These are phyloP conservation scores for Anseranas semipalmata DNA, from an alignment of 2,113 vertebrate species.

Conservation along the genomic window DNA sequence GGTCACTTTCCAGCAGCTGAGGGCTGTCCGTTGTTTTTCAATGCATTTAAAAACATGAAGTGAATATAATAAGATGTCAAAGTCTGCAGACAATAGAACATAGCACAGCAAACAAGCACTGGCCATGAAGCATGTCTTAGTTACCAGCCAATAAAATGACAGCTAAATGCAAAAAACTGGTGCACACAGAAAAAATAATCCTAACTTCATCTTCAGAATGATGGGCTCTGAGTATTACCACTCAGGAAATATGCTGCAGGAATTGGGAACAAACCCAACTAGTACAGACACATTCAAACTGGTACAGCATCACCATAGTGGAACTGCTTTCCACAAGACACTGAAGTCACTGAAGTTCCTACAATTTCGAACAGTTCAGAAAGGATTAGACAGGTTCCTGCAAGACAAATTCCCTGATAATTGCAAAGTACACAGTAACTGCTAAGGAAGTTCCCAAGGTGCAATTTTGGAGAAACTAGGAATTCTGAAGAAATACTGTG, in stretches of 20 bases:
- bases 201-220: neutral
- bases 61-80: neutral
- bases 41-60: neutral
- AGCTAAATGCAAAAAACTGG: neutral
- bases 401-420: neutral
- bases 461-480: neutral
- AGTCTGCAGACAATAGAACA: neutral
- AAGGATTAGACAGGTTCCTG: neutral
- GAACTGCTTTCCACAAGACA: neutral
- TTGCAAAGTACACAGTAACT: neutral
- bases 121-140: neutral
- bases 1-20: neutral
- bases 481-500: neutral
- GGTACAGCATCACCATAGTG: accelerated
- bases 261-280: neutral
- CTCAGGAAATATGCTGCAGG: neutral
- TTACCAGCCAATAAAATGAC: neutral
- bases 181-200: neutral
- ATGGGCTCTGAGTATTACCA: neutral
- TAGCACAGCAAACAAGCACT: neutral
- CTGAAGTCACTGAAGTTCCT: neutral
- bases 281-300: neutral
- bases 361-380: neutral
- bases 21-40: neutral
- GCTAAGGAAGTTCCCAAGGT: neutral